These are phyloP conservation scores for Halisarca cf. caerulea DNA, from an alignment of 37 sponge, comb jelly and placozoan species.

Conservation along the genomic window DNA sequence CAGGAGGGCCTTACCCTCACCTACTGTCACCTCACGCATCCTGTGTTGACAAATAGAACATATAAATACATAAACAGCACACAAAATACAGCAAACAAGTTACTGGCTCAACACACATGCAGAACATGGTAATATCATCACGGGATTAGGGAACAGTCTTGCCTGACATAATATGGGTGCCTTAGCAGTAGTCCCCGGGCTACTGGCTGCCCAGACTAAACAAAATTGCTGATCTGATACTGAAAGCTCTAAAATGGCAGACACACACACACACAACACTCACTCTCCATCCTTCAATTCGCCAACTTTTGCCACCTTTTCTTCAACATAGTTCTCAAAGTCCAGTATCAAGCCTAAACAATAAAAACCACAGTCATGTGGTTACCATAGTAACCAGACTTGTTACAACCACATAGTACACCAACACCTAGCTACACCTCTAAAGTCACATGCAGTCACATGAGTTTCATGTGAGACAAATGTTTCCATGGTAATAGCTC, in stretches of 20 bases:
- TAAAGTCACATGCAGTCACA: no score
- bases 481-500: no score
- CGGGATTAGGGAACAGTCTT: no score
- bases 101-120: background rate
- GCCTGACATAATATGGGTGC: no score
- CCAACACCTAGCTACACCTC: no score
- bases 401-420: background rate
- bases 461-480: no score
- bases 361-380: background rate
- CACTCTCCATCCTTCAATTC: conserved; percentile 76
- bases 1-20: conserved; percentile 70
- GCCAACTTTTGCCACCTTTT: conserved; percentile 52
- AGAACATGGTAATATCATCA: background rate
- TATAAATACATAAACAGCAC: background rate
- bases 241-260: background rate
- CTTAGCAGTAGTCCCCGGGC: no score
- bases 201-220: no score
- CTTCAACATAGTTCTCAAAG: conserved; percentile 29
- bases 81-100: no score
- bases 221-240: no score
- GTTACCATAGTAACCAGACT: conserved; percentile 14
- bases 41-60: conserved; percentile 28
- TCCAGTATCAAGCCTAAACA: background rate
- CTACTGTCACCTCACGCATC: conserved; percentile 82
- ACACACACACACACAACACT: conserved; percentile 20